Evolutionary conservation across 2,113 vertebrate species (phyloP).

Genomic region (Caranx melampygus): DNA sequence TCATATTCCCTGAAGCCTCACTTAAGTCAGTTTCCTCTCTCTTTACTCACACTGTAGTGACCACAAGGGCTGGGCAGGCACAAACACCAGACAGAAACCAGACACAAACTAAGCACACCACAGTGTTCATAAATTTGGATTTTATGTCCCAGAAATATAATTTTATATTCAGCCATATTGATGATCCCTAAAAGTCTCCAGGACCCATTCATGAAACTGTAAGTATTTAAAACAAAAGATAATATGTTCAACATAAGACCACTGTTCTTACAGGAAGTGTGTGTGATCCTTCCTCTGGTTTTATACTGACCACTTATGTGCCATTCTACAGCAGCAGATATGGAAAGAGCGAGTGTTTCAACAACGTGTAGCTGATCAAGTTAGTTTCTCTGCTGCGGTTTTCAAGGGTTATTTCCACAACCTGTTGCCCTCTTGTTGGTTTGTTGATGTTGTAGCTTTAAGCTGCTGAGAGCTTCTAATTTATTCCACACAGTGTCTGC

Average conservation of each 20-base stretch:
- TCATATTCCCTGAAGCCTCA: background rate
- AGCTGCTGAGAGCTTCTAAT: constrained; percentile 7
- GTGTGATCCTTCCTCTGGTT: too few species aligned
- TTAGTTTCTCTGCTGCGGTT: background rate
- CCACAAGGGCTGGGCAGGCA: background rate
- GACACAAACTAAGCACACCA: too few species aligned
- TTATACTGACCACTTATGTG: background rate
- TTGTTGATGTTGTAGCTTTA: constrained; percentile 15
- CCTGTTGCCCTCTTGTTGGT: background rate
- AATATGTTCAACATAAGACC: too few species aligned
- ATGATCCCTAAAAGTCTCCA: too few species aligned
- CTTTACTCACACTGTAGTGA: background rate
- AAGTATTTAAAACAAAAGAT: too few species aligned
- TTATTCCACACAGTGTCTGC: constrained; percentile 7
- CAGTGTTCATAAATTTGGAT: too few species aligned
- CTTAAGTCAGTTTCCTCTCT: constrained; percentile 7
- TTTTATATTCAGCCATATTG: too few species aligned
- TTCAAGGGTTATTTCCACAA: background rate
- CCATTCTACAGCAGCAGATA: too few species aligned
- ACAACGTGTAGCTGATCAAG: background rate
- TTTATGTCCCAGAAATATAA: too few species aligned
- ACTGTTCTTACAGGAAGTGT: too few species aligned
- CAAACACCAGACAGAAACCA: too few species aligned
- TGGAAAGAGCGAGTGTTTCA: background rate
- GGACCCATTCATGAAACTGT: too few species aligned